Percentiles rank a stretch among this genome's conserved stretches.
These are phyloP conservation scores for Pterois miles DNA, from an alignment of 2,797 vertebrate species.

Conservation along the genomic window DNA sequence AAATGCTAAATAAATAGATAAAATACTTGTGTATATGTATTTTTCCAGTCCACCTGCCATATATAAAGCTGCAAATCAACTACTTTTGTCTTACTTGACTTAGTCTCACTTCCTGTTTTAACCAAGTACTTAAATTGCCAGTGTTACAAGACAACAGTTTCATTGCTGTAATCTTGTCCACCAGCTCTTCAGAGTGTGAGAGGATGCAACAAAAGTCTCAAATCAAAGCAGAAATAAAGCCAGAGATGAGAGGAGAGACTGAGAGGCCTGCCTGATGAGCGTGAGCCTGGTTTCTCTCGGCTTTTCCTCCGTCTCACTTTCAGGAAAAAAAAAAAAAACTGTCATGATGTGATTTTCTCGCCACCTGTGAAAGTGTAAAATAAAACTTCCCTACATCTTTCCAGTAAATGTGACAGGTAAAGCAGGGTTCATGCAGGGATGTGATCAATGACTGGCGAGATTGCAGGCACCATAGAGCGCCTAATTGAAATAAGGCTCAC, in stretches of 20 bases:
- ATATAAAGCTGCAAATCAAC: background rate
- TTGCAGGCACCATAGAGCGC: conserved; percentile 36
- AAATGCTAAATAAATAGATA: background rate
- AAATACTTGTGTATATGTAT: background rate
- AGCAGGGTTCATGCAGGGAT: conserved; percentile 27
- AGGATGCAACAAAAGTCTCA: conserved; percentile 70
- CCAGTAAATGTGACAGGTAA: conserved; percentile 29
- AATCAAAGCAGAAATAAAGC: conserved; percentile 77
- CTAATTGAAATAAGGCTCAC: conserved; percentile 64
- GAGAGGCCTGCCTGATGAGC: conserved; percentile 65
- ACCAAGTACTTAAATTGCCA: conserved; percentile 24
- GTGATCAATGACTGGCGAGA: conserved; percentile 61
- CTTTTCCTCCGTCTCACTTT: conserved; percentile 40
- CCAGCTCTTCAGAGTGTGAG: conserved; percentile 59
- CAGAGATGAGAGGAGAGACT: conserved; percentile 71
- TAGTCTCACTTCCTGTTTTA: background rate
- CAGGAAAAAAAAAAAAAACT: background rate
- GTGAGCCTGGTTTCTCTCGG: conserved; percentile 47
- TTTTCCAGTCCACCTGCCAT: background rate
- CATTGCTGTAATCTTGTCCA: conserved; percentile 59
- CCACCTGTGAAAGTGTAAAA: conserved; percentile 63
- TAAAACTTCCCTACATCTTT: conserved; percentile 35
- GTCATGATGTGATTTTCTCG: conserved; percentile 63
- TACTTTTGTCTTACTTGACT: conserved; percentile 6
- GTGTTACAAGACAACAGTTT: conserved; percentile 45